phyloP scores from a whole-genome alignment of 1,140 invertebrate genomes.

The Bombus turneri region DNA sequence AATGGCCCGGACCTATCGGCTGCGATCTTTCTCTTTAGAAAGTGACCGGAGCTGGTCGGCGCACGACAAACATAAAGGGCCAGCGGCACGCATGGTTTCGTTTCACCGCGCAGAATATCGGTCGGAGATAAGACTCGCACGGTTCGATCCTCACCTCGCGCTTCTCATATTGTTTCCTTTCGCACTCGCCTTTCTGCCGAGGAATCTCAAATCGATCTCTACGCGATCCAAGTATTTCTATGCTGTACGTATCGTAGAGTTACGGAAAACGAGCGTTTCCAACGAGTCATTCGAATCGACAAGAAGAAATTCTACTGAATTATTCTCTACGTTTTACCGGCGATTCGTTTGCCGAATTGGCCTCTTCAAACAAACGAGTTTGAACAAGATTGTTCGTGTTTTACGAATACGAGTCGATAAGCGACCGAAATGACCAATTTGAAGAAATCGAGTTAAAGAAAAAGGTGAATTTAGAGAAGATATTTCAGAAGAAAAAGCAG shows the following conservation, averaged over 20 bases:
- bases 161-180: constrained; percentile 32
- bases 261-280: too few relatives aligned
- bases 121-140: not conserved
- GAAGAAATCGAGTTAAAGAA: too few relatives aligned
- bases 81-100: constrained; percentile 16
- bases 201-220: not conserved
- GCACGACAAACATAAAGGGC: constrained; percentile 63
- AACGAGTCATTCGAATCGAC: not conserved
- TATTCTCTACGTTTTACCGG: not conserved
- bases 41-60: constrained; percentile 64
- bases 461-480: too few relatives aligned
- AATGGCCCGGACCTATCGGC: constrained; percentile 70
- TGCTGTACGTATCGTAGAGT: too few relatives aligned
- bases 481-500: too few relatives aligned
- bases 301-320: not conserved
- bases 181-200: not conserved
- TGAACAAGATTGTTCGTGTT: too few relatives aligned
- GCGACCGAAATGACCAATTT: too few relatives aligned
- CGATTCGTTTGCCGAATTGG: too few relatives aligned
- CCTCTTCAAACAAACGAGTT: too few relatives aligned
- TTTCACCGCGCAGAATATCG: constrained; percentile 32
- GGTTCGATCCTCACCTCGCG: not conserved
- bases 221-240: not conserved
- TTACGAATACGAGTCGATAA: too few relatives aligned
- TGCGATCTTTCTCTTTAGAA: constrained; percentile 67